Base-by-base conservation (phyloP, 2,888 invertebrate species). In the Oligia strigilis region DNA sequence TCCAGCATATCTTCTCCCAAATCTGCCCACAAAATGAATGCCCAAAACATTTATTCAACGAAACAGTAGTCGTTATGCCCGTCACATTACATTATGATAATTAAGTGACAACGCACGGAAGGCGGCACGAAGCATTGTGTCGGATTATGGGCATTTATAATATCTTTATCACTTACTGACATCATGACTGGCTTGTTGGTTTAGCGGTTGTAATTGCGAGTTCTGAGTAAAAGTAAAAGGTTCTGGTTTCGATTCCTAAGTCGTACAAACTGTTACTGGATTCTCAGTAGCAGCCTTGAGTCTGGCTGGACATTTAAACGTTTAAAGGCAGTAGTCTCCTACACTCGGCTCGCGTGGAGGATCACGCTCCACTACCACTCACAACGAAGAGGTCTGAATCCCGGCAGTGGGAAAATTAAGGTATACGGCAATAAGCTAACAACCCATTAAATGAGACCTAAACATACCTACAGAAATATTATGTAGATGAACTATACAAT, bases 41-140 rank as follows among this genome's bases (percentile, higher is more conserved):
- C 70, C 13, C 70, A 75, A 55, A 58, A 29, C 19, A 52, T 72
- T 58, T 67, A 80, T 80, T 75, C 72, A 58, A 62, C 40, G 79
- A 81, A 79, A 81, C 69, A 72, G 78, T 76, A 79, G 82, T 74
- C 75, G 66, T 73, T 43, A 83, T 72, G 74, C 72, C 69, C 40
- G 78, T 80, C 81, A 87, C 75, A 86, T 90, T 77, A 85, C 49
- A 84, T 85, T 90, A 90, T 88, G 84, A 70, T 90, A 88, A 88
- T 90, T 69, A 69, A 71, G 76, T 79, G 84, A 77, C 73, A 82
- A 71, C 78, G 14, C 55, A 52, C 49, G 70, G 2, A 17, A 60
- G 60, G 67, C 69, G 76, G 78, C 74, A 73, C 75, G 70, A 46
- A 36, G 73, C 75, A 74, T 80, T 84, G 80, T 80, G 84, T 73